Base-by-base conservation (phyloP, 2,113 vertebrate species). In the Spea multiplicata region DNA sequence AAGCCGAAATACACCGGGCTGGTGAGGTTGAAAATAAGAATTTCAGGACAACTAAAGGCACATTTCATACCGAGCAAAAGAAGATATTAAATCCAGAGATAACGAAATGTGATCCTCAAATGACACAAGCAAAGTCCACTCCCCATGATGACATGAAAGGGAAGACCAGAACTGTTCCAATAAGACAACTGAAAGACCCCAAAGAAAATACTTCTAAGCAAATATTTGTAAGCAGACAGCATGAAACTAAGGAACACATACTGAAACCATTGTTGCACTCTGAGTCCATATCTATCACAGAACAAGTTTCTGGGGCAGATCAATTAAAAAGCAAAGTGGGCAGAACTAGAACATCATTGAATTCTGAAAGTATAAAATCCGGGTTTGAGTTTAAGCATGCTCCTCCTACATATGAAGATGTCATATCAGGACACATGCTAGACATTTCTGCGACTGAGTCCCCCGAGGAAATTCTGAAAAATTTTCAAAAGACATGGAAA, bases 351-450 rank as follows among this genome's bases (percentile, higher is more conserved):
- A 89, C 80, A 2, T 75, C 79, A 4, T 85, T 74, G 57, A 87
- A 86, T 82, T 88, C 89, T 3, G 86, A 92, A 75, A 88, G 85
- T 1, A 46, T 83, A 50, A 88, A 87, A n/a, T 78, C 88, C 6
- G 87, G 88, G 65, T 86, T 87, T 73, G 84, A 86, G 83, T 88
- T 88, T 70, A 91, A 89, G 73, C 87, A 73, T 30, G 86, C 80
- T 8, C 92, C 94, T 4, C 94, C 95, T 8, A 95, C 95, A 8
- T 96, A 96, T 5, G 95, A 96, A 72, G 95, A 96, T 61, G 94
- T 93, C 2, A 93, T 96, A 0, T 94, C 92, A 74, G 91, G 89
- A 68, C 94, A 93, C 46, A 87, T 90, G 74, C 85, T 83, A 44
- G 92, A 84, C 44, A 85, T 83, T 71, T 85, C 92, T 8, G 88